Base-by-base conservation (phyloP, 1,140 invertebrate genomes). In the Lepidurus apus region DNA sequence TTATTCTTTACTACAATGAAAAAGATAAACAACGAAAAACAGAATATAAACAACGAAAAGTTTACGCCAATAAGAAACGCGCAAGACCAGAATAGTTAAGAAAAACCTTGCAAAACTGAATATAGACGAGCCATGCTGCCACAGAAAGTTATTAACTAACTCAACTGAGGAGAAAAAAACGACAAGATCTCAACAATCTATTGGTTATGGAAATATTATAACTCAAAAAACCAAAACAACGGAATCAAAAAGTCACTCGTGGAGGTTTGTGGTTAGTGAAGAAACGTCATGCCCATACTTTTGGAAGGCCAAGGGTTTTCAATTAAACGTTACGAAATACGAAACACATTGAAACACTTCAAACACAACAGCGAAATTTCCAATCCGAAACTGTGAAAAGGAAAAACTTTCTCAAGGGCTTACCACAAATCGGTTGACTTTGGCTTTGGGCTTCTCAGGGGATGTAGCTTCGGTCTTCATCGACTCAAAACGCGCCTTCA, bases 371-470 rank as follows among this genome's bases (percentile, higher is more conserved):
- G 13, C 34, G 34, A 34, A 34, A 34, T 34, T 34, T 34, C 34
- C 34, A 34, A 34, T 34, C 1, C 34, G 34, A 34, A 34, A 34
- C 34, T 4, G 34, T 34, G 34, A 34, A 34, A 73, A 73, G 73
- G 26, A 73, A 9, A 8, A 73, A 73, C 26, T 73, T 21, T 2
- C 34, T 34, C 34, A 34, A 34, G 34, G 42, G 91, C 92, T 91
- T 85, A 94, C 93, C 88, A 95, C 91, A 89, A 95, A 95, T 87
- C 93, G 87, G 85, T 93, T 94, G 79, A 94, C 92, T 89, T 92
- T 91, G 76, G 90, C 87, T 82, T 89, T 88, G 79, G 87, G 82
- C 80, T 86, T 82, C 81, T 89, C 88, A 44, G 86, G 87, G 83
- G 88, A 86, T 75, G 88, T 85, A 65, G 82, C 80, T 75, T 86